A percentile compares a stretch with the other conserved stretches of the same genome.
These are phyloP conservation scores for Aquatica leii DNA, from an alignment of 2,888 invertebrate species.

Conservation along the genomic window DNA sequence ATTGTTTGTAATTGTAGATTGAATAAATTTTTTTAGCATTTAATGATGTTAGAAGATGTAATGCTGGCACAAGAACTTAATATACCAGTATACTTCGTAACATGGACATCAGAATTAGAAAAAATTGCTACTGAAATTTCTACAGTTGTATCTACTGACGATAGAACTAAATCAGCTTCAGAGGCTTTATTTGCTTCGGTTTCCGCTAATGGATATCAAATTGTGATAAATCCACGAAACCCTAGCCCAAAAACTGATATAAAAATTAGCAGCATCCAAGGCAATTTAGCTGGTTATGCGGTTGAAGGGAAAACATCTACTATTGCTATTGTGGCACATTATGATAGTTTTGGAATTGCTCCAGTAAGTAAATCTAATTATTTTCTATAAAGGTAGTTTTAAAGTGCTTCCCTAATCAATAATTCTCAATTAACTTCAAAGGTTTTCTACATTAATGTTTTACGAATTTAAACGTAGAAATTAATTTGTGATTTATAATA, in stretches of 20 bases:
- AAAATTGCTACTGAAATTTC: constrained; percentile 80
- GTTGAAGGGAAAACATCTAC: constrained; percentile 73
- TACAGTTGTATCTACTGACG: constrained; percentile 71
- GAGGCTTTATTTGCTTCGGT: constrained; percentile 86
- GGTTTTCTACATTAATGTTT: too few relatives aligned
- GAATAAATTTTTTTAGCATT: constrained; percentile 64
- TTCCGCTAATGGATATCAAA: constrained; percentile 95
- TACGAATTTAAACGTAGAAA: too few relatives aligned
- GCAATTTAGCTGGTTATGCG: constrained; percentile 79
- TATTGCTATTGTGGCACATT: constrained; percentile 91
- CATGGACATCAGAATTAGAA: constrained; percentile 77
- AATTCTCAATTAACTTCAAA: background rate
- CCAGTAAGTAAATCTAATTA: constrained; percentile 73
- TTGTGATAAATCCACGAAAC: constrained; percentile 80
- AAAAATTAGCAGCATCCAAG: constrained; percentile 87
- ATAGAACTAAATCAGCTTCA: constrained; percentile 78
- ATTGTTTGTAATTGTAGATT: too few relatives aligned
- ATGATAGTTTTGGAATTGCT: constrained; percentile 88
- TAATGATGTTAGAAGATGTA: constrained; percentile 80
- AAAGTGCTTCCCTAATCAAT: too few relatives aligned
- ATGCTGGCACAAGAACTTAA: constrained; percentile 81
- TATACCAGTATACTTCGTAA: constrained; percentile 89
- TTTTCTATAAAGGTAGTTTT: too few relatives aligned
- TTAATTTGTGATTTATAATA: too few relatives aligned
- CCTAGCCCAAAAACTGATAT: constrained; percentile 78